Base-by-base conservation (phyloP, 2,797 vertebrate genomes). In the Glyptemys insculpta region DNA sequence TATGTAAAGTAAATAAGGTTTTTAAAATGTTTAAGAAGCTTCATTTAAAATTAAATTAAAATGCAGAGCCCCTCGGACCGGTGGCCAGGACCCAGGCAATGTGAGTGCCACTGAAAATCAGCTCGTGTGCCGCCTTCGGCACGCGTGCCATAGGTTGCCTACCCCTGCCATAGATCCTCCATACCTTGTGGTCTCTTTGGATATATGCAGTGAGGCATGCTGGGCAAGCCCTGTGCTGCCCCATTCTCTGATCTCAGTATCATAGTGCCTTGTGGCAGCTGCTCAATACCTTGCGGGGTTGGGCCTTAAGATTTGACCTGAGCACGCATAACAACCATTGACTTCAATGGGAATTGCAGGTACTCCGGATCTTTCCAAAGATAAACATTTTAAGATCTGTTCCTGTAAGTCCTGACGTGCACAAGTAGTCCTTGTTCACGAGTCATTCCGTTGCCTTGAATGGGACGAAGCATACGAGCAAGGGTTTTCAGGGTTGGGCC, bases 121-220 rank as follows among this genome's bases (percentile, higher is more conserved):
- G 41, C 41, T 41, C 41, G 5, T 41, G 41, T 41, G 41, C 41
- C 5, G 41, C 41, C 41, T 41, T 41, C 41, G 41, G 41, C 41
- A 41, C 41, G 41, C 5, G 41, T 41, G 41, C 41, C 41, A 41
- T 41, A 41, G 41, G 41, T 41, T 41, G 41, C 41, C 41, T 41
- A 41, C 41, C 41, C 41, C 41, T 41, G 41, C 12, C 78, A 74
- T 5, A 62, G n/a, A 19, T 1, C 41, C 16, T 1, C 79, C 1
- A 1, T 0, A 5, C 3, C 4, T 5, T 23, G 6, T 3, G 2
- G 31, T 72, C 81, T 85, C 50, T 37, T 14, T 4, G 1, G 27
- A 23, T 21, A 49, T 53, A 86, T 81, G 54, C 41, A 56, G 82
- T 59, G 7, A 85, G 89, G 44, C 54, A 15, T 10, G 72, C 34